A percentile compares a stretch with the other conserved stretches of the same genome.
phyloP scores from a whole-genome alignment of 2,113 vertebrate genomes.

The Dipodomys ordii region DNA sequence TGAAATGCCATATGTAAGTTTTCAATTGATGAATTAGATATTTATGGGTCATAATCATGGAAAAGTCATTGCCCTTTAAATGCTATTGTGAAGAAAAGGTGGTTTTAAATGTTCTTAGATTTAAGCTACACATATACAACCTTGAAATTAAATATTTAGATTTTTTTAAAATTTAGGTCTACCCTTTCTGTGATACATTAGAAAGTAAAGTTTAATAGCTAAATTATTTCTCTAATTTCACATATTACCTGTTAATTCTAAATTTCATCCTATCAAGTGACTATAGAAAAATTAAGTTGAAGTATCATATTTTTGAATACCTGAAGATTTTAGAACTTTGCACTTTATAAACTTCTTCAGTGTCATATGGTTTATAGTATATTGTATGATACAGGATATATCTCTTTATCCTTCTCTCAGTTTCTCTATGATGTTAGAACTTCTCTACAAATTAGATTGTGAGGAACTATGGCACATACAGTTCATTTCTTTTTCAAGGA shows the following conservation, averaged over 20 bases:
- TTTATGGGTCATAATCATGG: not conserved
- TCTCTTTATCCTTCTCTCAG: not conserved
- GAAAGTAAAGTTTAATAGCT: not conserved
- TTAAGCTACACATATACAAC: not conserved
- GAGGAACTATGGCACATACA: not conserved
- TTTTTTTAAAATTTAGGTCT: conserved; percentile 9
- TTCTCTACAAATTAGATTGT: not conserved
- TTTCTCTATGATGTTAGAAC: not conserved
- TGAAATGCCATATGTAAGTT: not conserved
- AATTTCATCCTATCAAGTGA: conserved; percentile 40
- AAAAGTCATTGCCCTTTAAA: conserved; percentile 12
- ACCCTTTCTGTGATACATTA: conserved; percentile 15
- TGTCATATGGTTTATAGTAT: not conserved
- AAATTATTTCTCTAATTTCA: conserved; percentile 42
- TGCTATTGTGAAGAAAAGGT: not conserved
- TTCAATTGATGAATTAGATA: not conserved
- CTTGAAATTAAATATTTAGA: not conserved
- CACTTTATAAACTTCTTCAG: not conserved
- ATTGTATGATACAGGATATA: not conserved
- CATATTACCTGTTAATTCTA: conserved; percentile 1
- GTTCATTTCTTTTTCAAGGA: not conserved
- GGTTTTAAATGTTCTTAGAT: not conserved
- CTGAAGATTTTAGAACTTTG: not conserved
- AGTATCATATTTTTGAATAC: not conserved
- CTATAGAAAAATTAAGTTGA: not conserved